Evolutionary conservation across 1,140 invertebrate genomes (phyloP), one percentile per base, ranked within the genome.

Genomic region (Pollicipes pollicipes): DNA sequence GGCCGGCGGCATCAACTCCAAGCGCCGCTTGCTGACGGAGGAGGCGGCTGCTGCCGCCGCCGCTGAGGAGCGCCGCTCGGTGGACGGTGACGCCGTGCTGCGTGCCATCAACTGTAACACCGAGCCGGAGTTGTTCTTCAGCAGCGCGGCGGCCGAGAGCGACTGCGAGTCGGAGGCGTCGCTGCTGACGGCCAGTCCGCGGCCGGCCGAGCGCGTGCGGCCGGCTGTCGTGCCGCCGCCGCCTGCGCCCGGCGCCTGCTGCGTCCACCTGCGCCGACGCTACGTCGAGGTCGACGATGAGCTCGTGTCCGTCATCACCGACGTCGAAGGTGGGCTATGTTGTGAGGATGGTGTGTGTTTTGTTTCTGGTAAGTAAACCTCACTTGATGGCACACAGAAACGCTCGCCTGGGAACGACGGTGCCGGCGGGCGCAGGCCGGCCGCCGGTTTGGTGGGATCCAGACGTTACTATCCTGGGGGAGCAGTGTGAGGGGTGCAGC

Each of bases 231-330:
- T 26, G 30, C 69, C 31, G 6, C 3, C 58, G 29, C 58, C 35
- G 21, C 58, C n/a, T 3, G 6, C n/a, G 17, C 27, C 35, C 24
- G 68, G 21, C 28, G 58, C 58, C 28, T 69, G 35, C 68, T 45
- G 58, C 24, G 73, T 74, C 26, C 73, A 75, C 71, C 72, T 75
- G 68, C 71, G 73, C 29, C 73, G 73, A 10, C 70, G 71, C 69
- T 86, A 83, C 71, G 84, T 85, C 74, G 84, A 85, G 75, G 77
- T 83, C 4, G 84, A 86, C 70, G 84, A 85, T 72, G 85, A 86
- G 77, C 83, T 85, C 75, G 80, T 84, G 73, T 85, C 84, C 4
- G 83, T 85, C 21, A 84, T 84, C 63, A 86, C 85, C 21, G 85
- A 86, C 74, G 83, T 86, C 68, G 85, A 85, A 81, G n/a, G n/a